Percentiles rank a stretch among this genome's conserved stretches.
These are phyloP conservation scores for Anthophora plumipes DNA, from an alignment of 2,888 invertebrate species.

Conservation along the genomic window DNA sequence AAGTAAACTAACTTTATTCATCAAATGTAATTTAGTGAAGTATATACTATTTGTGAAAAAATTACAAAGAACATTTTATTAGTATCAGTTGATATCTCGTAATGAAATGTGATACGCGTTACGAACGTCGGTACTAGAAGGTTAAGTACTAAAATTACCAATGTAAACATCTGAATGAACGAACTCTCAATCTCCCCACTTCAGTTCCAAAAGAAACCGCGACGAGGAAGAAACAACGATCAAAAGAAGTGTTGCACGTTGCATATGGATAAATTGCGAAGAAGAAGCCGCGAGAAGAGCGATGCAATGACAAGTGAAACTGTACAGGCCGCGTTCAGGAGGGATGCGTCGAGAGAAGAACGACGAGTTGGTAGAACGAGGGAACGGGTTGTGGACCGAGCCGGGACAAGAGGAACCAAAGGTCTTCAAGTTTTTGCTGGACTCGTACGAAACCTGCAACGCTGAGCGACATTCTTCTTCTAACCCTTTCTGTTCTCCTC, in stretches of 20 bases:
- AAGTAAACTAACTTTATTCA: neutral
- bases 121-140: too few species aligned
- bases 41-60: too few species aligned
- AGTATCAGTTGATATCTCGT: too few species aligned
- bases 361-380: slow-evolving; percentile 24
- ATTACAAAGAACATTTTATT: too few species aligned
- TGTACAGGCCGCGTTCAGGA: slow-evolving; percentile 25
- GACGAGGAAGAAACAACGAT: neutral
- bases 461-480: slow-evolving; percentile 69
- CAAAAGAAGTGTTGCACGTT: neutral
- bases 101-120: too few species aligned
- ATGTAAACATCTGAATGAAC: neutral
- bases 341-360: slow-evolving; percentile 35
- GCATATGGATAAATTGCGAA: slow-evolving; percentile 18
- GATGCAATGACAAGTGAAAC: slow-evolving; percentile 49
- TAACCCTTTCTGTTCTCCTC: slow-evolving; percentile 44
- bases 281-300: slow-evolving; percentile 33
- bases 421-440: slow-evolving; percentile 73
- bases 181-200: neutral
- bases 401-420: slow-evolving; percentile 67
- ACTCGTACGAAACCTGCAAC: slow-evolving; percentile 66
- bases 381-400: slow-evolving; percentile 48
- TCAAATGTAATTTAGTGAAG: too few species aligned
- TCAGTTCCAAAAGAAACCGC: neutral
- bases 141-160: too few species aligned